Evolutionary conservation across 2,888 invertebrate species (phyloP), one percentile per base, ranked within the genome.

Genomic region (Callimorpha dominula): DNA sequence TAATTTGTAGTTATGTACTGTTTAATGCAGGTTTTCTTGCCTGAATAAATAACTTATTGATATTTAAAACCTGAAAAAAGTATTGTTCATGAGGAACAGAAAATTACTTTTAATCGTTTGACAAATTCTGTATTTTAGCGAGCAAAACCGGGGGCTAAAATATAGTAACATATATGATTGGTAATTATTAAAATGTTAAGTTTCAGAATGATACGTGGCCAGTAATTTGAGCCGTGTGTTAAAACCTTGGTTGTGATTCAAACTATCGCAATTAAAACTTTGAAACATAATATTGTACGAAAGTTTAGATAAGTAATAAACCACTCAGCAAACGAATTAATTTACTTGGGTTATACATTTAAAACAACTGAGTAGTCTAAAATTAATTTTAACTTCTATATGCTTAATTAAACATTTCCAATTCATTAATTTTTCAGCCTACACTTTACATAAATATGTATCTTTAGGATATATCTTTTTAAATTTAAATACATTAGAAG

Each of bases 241-340:
- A 31, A 31, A 31, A 31, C 31, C 31, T 31, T 31, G 31, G 31
- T 43, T 52, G 64, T 64, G 52, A 9, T 42, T 15, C 9, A 43
- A 70, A 70, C 63, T 70, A 40, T 65, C 40, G 17, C 20, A 54
- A 70, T 54, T 65, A 65, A 71, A 79, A 79, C 42, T 82, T 80
- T 69, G n/a, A 65, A 60, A 67, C 65, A 65, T 68, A 71, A 70
- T 46, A 49, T 62, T 65, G 11, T 68, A 72, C 66, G 7, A 40
- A 65, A 79, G 69, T 73, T 73, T 71, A 72, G 68, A 70, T 50
- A 50, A 52, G 50, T 68, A 63, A 49, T 60, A 8, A 63, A 73
- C 60, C 66, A 73, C 60, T 79, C 70, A 65, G 69, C 54, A 46
- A 70, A 73, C 40, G 50, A 68, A 31, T 72, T 73, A 70, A 70